These are phyloP conservation scores for Nebria brevicollis DNA, from an alignment of 2,888 invertebrate species.

Conservation along the genomic window DNA sequence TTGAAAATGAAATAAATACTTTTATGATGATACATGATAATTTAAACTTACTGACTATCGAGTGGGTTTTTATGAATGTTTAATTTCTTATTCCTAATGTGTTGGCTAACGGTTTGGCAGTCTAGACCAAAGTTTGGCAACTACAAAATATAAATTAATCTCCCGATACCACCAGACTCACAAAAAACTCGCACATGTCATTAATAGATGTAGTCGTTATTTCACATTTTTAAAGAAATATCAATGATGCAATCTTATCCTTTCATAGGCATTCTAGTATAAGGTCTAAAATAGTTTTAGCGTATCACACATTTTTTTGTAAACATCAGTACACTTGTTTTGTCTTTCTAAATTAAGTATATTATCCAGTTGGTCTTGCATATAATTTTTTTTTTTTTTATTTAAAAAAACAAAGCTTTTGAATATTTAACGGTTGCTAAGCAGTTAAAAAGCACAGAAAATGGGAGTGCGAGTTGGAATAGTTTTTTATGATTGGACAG, in stretches of 20 bases:
- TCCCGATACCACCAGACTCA: background rate
- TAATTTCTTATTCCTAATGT: background rate
- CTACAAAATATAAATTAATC: background rate
- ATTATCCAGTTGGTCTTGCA: no score
- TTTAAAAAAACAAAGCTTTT: background rate
- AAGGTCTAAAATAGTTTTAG: no score
- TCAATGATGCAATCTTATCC: no score
- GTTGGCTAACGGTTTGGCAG: background rate
- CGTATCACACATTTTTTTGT: no score
- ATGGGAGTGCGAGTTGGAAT: background rate
- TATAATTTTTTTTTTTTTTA: no score
- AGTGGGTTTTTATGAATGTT: constrained; percentile 1
- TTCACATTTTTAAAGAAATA: background rate
- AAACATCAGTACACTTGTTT: no score
- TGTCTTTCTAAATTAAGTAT: no score
- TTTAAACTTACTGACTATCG: background rate
- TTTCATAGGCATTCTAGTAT: no score
- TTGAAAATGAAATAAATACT: background rate
- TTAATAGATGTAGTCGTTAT: background rate
- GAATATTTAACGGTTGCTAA: background rate
- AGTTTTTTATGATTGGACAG: background rate
- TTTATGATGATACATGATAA: background rate
- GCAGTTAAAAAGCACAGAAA: background rate
- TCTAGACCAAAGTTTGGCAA: background rate
- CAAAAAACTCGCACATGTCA: background rate